Conservation (phyloP, 2,797 vertebrate species). For the Buceros bicornis region DNA sequence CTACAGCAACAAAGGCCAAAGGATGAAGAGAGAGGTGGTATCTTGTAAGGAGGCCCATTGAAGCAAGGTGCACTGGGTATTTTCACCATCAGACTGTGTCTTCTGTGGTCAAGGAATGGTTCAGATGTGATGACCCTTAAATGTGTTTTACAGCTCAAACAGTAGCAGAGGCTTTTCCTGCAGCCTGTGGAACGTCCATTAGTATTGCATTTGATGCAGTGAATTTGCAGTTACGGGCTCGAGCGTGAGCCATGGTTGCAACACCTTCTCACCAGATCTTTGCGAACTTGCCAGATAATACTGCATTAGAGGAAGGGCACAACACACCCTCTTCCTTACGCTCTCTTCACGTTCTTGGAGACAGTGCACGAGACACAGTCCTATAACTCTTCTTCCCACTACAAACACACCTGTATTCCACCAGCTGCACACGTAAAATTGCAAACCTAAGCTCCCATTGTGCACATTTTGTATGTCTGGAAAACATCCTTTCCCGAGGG, state of each 20-base stretch:
- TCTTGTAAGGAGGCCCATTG: not conserved
- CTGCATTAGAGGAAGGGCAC: not conserved
- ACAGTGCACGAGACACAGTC: not conserved
- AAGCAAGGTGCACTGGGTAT: not conserved
- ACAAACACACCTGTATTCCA: not conserved
- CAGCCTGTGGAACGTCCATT: not conserved
- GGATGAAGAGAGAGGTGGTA: not conserved
- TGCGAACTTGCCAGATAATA: not conserved
- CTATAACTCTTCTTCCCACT: not conserved
- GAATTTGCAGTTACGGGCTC: not conserved
- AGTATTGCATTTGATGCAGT: not conserved
- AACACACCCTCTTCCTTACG: not conserved
- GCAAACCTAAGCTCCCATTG: not conserved
- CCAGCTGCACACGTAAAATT: not conserved
- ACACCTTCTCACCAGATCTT: not conserved
- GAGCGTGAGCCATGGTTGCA: not conserved
- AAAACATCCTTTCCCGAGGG: not conserved
- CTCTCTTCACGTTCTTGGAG: not conserved
- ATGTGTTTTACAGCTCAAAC: not conserved
- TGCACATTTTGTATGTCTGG: not conserved
- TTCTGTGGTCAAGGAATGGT: not conserved
- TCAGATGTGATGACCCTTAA: not conserved
- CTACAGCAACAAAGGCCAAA: not conserved
- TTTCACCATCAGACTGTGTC: not conserved
- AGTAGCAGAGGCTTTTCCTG: not conserved